Base-by-base conservation (phyloP, 1,140 invertebrate genomes). In the Drosophila mauritiana region DNA sequence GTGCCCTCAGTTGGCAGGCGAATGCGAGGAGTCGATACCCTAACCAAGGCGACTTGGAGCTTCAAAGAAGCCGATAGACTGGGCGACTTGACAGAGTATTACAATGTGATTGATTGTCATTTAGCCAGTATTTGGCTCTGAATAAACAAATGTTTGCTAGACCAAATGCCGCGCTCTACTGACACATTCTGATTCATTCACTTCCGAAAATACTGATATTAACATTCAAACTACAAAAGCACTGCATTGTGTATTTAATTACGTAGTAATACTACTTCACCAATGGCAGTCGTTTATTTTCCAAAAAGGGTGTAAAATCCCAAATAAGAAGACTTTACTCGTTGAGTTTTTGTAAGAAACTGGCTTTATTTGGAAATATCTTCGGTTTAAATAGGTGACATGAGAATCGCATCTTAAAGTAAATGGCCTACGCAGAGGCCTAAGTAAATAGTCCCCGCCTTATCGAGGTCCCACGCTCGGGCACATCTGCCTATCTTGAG, bases 1-100 rank as follows among this genome's bases (percentile, higher is more conserved):
- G 51, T 20, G 73, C 61, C 54, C 34, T 25, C 58, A 68, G 55
- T 52, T 51, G 25, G 55, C 49, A 59, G 62, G 53, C 43, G n/a
- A 45, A 11, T 11, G 8, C 45, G n/a, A 61, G 3, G 1, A 10
- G 7, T 3, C n/a, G 11, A 48, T 57, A 70, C 68, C 34, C 64
- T 57, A 20, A 15, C 25, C 15, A 0, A 2, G 5, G 13, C 5
- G 15, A 6, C 3, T 1, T 6, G 2, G 1, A 0, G 31, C 13
- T 51, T 51, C 49, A 52, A 52, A 52, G n/a, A 1, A 12, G 3
- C 49, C 49, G 49, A 52, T 3, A 2, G 8, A 36, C 31, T 11
- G 15, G 5, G 2, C 11, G 31, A 20, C 31, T 36, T 52, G 17
- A 11, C 36, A 20, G 49, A 20, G 49, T 31, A 52, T 52, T 51